A percentile compares a stretch with the other conserved stretches of the same genome.
Conservation (phyloP, 1,140 invertebrate species). For the Tetramorium simillimum region DNA sequence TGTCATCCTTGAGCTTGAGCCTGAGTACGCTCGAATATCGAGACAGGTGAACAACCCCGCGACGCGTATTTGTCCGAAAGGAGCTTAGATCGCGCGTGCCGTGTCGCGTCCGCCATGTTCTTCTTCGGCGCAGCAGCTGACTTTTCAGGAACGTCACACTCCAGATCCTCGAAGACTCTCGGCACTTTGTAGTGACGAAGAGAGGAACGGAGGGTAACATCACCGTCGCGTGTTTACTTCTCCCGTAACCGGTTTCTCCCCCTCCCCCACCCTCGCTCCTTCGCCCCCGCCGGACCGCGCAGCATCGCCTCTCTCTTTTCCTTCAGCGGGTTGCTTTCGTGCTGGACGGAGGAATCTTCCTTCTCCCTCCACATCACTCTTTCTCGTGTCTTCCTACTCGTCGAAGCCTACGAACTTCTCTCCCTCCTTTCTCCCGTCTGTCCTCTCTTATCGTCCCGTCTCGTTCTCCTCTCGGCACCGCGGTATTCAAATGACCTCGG, state of each 20-base stretch:
- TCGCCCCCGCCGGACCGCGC: conserved; percentile 34
- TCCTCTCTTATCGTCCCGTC: conserved; percentile 69
- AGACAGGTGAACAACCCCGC: conserved; percentile 28
- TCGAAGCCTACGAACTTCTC: conserved; percentile 32
- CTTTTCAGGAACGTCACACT: conserved; percentile 72
- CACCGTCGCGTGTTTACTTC: conserved; percentile 84
- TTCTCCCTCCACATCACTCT: conserved; percentile 25
- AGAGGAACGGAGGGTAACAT: conserved; percentile 78
- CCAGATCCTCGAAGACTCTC: conserved; percentile 65
- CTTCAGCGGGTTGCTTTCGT: background rate
- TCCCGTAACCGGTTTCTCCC: conserved; percentile 81
- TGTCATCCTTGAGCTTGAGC: background rate
- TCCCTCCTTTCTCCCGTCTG: conserved; percentile 15
- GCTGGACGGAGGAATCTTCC: conserved; percentile 25
- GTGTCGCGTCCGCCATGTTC: conserved; percentile 34
- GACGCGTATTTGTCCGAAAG: conserved; percentile 1
- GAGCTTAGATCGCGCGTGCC: conserved; percentile 53
- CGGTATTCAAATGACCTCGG: conserved; percentile 81
- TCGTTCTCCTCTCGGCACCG: conserved; percentile 68
- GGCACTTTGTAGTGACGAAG: conserved; percentile 73
- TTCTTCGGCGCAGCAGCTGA: conserved; percentile 55
- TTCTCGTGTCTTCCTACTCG: conserved; percentile 44
- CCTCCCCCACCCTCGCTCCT: conserved; percentile 31
- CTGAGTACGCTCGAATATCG: background rate
- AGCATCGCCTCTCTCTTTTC: conserved; percentile 32